phyloP scores from a whole-genome alignment of 2,797 vertebrate species.

The Alosa sapidissima region DNA sequence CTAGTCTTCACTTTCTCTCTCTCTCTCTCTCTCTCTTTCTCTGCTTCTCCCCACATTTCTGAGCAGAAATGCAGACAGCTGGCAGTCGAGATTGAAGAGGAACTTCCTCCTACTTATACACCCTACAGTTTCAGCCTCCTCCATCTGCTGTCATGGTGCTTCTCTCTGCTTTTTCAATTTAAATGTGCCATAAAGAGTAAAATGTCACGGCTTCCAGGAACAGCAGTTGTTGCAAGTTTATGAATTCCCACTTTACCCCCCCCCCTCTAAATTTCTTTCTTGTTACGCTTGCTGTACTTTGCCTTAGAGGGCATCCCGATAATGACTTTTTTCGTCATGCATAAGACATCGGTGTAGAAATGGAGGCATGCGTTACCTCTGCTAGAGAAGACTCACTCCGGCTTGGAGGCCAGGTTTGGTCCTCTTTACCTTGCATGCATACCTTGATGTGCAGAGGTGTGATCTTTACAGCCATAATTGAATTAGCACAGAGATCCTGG shows the following conservation, averaged over 20 bases:
- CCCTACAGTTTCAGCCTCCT: neutral
- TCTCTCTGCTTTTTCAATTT: neutral
- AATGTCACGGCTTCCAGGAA: slow-evolving; percentile 3
- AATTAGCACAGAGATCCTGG: neutral
- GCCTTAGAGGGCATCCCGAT: neutral
- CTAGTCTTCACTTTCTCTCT: neutral
- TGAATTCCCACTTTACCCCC: neutral
- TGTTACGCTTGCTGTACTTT: neutral
- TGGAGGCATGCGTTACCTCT: neutral
- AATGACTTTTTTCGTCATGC: slow-evolving; percentile 11
- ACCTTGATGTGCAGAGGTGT: neutral
- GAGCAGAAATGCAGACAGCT: slow-evolving; percentile 6
- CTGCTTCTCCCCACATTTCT: neutral
- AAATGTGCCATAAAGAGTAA: neutral
- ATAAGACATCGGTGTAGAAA: neutral
- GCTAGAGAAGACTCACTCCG: neutral
- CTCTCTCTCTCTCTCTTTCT: slow-evolving; percentile 20
- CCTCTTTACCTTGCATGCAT: neutral
- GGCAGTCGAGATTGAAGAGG: neutral
- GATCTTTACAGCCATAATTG: neutral
- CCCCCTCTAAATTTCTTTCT: neutral
- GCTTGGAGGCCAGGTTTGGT: neutral
- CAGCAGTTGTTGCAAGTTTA: neutral
- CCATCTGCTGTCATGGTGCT: neutral
- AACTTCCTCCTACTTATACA: neutral